Evolutionary conservation across 2,113 vertebrate genomes (phyloP).

Genomic region (Pyxicephalus adspersus): DNA sequence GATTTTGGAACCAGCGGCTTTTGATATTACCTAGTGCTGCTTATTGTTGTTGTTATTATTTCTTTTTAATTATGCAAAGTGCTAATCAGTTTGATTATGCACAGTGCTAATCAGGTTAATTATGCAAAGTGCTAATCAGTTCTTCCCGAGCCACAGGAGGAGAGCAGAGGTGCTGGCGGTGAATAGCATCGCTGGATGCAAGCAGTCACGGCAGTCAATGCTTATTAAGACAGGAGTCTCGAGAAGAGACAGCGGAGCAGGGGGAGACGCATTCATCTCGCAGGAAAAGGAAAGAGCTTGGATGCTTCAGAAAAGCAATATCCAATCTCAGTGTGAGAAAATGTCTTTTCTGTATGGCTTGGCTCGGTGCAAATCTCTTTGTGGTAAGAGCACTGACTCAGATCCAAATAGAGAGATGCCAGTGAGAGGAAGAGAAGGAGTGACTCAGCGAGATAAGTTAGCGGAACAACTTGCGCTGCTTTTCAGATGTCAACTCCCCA

Average conservation of each 20-base stretch:
- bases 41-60: conserved; percentile 87
- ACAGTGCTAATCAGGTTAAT: conserved; percentile 89
- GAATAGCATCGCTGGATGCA: conserved; percentile 79
- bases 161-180: conserved; percentile 82
- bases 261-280: conserved; percentile 65
- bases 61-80: conserved; percentile 81
- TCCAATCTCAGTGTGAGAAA: conserved; percentile 66
- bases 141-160: conserved; percentile 82
- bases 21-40: conserved; percentile 83
- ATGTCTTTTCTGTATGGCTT: conserved; percentile 60
- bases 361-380: conserved; percentile 69
- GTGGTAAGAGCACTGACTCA: conserved; percentile 67
- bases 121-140: conserved; percentile 90
- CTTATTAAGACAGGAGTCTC: conserved; percentile 75
- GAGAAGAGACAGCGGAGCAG: conserved; percentile 69
- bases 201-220: conserved; percentile 81
- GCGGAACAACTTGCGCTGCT: conserved; percentile 65
- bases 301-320: conserved; percentile 64
- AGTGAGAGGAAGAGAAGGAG: conserved; percentile 64
- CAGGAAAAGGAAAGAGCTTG: conserved; percentile 46
- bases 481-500: conserved; percentile 61
- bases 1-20: conserved; percentile 75
- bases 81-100: conserved; percentile 84
- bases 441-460: conserved; percentile 65
- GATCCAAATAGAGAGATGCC: conserved; percentile 61